These are phyloP conservation scores for Pogonocherus hispidulus DNA, from an alignment of 2,888 invertebrate species.

Conservation along the genomic window DNA sequence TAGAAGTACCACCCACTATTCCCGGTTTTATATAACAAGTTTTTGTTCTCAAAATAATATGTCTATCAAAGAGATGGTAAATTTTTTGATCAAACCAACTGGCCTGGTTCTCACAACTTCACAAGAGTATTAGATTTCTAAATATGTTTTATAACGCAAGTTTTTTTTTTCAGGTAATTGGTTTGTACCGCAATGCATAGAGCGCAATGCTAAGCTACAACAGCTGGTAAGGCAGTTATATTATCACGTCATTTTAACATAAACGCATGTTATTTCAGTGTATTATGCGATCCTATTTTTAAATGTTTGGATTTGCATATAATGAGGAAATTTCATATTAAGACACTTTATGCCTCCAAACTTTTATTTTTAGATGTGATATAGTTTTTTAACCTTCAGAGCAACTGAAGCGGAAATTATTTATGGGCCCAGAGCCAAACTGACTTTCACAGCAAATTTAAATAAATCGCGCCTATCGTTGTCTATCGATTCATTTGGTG, in stretches of 20 bases:
- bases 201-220: too few species aligned
- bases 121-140: conserved; percentile 9
- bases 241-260: too few species aligned
- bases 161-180: conserved; percentile 24
- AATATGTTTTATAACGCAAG: too few species aligned
- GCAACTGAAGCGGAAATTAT: conserved; percentile 1
- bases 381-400: neutral
- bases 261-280: neutral
- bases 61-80: too few species aligned
- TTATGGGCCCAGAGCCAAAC: neutral
- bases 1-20: too few species aligned
- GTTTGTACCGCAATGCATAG: neutral
- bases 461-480: too few species aligned
- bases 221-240: neutral
- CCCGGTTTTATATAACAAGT: too few species aligned
- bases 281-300: neutral
- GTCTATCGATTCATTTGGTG: too few species aligned
- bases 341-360: conserved; percentile 11
- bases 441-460: neutral
- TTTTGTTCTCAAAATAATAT: neutral
- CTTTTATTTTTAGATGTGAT: conserved; percentile 20
- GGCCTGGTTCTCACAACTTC: too few species aligned
- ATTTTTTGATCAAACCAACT: too few species aligned
- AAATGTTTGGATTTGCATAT: conserved; percentile 24
- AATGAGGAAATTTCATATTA: conserved; percentile 20